Conservation (phyloP, 2,888 invertebrate genomes). For the Mactromeris polynyma region DNA sequence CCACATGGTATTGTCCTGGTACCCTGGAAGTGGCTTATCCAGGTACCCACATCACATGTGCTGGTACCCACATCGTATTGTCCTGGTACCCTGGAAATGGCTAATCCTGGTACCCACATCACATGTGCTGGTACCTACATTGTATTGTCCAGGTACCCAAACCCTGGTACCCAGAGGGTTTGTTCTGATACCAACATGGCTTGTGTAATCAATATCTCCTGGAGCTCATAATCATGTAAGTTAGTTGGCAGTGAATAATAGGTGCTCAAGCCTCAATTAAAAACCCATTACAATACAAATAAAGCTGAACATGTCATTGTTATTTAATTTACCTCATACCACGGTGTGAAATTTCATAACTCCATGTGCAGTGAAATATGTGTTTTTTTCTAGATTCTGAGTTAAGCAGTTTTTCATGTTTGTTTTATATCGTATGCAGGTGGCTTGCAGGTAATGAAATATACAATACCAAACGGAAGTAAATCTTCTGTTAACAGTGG, state of each 20-base stretch:
- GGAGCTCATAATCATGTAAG: neutral
- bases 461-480: conserved; percentile 3
- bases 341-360: conserved; percentile 29
- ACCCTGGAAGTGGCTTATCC: too few relatives aligned
- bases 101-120: too few relatives aligned
- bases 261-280: neutral
- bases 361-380: conserved; percentile 20
- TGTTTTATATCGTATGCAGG: conserved; percentile 5
- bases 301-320: conserved; percentile 23
- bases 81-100: neutral
- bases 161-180: neutral
- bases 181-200: neutral
- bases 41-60: too few relatives aligned
- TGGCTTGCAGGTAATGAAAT: conserved; percentile 28
- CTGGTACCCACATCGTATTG: neutral
- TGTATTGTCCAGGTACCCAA: too few relatives aligned
- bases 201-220: neutral
- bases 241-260: conserved; percentile 3
- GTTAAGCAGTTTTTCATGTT: conserved; percentile 13
- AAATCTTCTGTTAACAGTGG: conserved; percentile 2
- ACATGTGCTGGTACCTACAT: too few relatives aligned
- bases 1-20: too few relatives aligned
- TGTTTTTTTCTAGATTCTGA: neutral
- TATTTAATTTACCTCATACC: conserved; percentile 15
- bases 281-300: conserved; percentile 4